A percentile compares a stretch with the other conserved stretches of the same genome.
Conservation (phyloP, 2,888 invertebrate species). For the Dicyrtomina minuta region DNA sequence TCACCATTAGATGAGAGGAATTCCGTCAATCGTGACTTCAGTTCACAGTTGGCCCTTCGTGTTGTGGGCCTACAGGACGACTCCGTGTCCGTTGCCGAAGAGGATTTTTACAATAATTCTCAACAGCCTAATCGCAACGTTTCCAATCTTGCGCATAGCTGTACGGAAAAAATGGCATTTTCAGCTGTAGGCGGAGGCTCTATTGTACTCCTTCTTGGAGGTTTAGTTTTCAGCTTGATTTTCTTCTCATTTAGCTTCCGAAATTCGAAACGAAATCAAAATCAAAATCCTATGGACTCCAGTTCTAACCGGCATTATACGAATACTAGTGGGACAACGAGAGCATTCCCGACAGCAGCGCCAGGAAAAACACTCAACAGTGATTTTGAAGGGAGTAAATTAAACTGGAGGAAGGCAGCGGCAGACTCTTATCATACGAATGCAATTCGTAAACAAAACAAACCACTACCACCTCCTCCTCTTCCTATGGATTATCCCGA, state of each 20-base stretch:
- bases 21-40: conserved; percentile 45
- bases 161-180: conserved; percentile 48
- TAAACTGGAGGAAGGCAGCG: neutral
- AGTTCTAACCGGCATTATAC: neutral
- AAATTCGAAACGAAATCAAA: neutral
- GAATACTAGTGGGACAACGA: neutral
- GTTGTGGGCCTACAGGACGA: conserved; percentile 50
- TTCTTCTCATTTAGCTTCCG: conserved; percentile 8
- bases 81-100: conserved; percentile 39
- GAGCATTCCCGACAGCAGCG: neutral
- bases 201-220: conserved; percentile 43
- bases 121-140: neutral
- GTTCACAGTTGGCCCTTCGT: conserved; percentile 47
- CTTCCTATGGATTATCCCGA: conserved; percentile 5
- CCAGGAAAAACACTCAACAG: neutral
- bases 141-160: conserved; percentile 16
- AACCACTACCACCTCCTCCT: conserved; percentile 30
- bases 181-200: conserved; percentile 42
- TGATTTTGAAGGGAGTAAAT: neutral
- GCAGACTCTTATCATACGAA: neutral
- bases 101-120: conserved; percentile 17
- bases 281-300: neutral
- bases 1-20: conserved; percentile 13
- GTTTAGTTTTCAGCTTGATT: conserved; percentile 38
- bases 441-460: conserved; percentile 4